phyloP scores from a whole-genome alignment of 2,888 invertebrate species.

The Noctua fimbriata region DNA sequence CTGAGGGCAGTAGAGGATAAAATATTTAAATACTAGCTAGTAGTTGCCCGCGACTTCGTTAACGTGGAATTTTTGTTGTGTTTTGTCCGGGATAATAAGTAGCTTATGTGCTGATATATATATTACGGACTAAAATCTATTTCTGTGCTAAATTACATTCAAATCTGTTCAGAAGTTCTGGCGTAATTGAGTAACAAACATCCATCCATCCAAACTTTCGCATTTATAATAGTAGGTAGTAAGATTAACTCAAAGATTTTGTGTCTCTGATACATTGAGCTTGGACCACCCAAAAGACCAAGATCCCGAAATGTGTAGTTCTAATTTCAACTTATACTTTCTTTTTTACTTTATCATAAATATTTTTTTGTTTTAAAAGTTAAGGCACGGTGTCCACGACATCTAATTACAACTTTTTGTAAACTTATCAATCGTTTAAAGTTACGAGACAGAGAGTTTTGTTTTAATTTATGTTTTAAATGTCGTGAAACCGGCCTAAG shows the following conservation, averaged over 20 bases:
- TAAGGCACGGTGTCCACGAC: conserved; percentile 19
- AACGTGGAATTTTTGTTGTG: too few species aligned
- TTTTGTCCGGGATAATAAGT: too few species aligned
- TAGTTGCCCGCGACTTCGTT: too few species aligned
- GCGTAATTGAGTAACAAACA: too few species aligned
- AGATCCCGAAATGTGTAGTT: background rate
- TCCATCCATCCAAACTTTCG: too few species aligned
- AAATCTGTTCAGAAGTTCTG: too few species aligned
- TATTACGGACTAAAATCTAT: too few species aligned
- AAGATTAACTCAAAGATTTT: background rate
- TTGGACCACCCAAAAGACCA: background rate
- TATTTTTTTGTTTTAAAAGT: background rate
- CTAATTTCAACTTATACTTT: background rate
- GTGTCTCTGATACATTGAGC: background rate
- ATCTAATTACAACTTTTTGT: conserved; percentile 22
- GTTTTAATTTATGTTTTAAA: conserved; percentile 2
- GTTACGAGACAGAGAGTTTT: background rate
- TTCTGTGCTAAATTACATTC: too few species aligned
- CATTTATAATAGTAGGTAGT: too few species aligned
- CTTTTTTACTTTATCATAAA: background rate
- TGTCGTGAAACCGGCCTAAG: background rate
- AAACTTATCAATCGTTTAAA: background rate
- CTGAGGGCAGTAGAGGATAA: background rate
- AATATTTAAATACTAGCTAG: background rate
- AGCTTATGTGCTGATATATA: too few species aligned